Evolutionary conservation across 2,113 vertebrate genomes (phyloP).

Genomic region (Dasyurus viverrinus): DNA sequence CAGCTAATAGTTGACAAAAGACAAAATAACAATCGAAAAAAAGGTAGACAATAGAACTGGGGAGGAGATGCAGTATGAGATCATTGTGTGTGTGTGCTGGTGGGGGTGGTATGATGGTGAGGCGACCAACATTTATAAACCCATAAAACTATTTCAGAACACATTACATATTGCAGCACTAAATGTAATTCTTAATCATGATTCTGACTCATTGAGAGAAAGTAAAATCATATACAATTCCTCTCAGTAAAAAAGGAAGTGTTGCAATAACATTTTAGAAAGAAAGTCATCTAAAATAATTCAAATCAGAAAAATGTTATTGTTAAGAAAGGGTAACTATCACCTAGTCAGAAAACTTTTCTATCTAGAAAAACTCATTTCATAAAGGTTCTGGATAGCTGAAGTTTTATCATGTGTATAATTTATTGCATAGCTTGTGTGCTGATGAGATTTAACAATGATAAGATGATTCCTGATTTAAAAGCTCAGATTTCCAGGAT

Average conservation of each 20-base stretch:
- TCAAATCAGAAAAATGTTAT: constrained; percentile 62
- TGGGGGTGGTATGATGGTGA: not conserved
- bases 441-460: constrained; percentile 73
- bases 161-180: constrained; percentile 53
- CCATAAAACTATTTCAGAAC: not conserved
- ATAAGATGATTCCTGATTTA: constrained; percentile 70
- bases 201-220: constrained; percentile 69
- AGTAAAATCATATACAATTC: constrained; percentile 44
- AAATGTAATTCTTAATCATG: constrained; percentile 69
- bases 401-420: constrained; percentile 63
- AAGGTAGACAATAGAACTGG: constrained; percentile 36
- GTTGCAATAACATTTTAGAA: not conserved
- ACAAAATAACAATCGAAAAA: not conserved
- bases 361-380: constrained; percentile 53
- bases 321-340: constrained; percentile 47
- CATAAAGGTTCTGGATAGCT: constrained; percentile 56
- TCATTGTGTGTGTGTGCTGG: not conserved
- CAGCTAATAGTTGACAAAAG: not conserved
- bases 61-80: not conserved
- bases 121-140: not conserved
- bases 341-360: not conserved
- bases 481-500: constrained; percentile 68
- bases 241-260: not conserved
- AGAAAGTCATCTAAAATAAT: constrained; percentile 43
- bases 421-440: constrained; percentile 70